These are phyloP conservation scores for Ariopsis seemanni DNA, from an alignment of 2,113 vertebrate species.

Conservation along the genomic window DNA sequence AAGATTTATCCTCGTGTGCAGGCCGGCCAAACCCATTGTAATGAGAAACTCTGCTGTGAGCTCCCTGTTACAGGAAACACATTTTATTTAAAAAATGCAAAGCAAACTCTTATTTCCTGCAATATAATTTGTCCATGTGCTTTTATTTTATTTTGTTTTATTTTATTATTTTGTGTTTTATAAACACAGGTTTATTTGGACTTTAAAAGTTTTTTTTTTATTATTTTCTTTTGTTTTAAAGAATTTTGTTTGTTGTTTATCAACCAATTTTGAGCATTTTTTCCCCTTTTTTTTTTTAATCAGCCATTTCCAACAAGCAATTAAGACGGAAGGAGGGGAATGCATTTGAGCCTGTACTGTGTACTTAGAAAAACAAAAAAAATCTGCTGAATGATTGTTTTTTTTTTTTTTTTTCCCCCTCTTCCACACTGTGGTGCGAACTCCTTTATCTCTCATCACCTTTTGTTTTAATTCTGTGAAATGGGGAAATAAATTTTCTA, in stretches of 20 bases:
- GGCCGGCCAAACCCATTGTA: background rate
- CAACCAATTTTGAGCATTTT: conserved; percentile 3
- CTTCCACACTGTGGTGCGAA: conserved; percentile 39
- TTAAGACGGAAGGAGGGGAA: conserved; percentile 39
- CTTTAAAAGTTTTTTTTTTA: conserved; percentile 52
- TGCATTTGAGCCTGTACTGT: conserved; percentile 51
- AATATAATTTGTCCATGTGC: conserved; percentile 3
- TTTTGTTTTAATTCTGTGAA: conserved; percentile 50
- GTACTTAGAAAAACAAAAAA: conserved; percentile 48
- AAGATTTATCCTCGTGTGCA: background rate
- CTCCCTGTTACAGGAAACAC: conserved; percentile 20
- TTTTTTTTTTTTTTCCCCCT: conserved; percentile 7
- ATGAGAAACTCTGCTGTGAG: background rate
- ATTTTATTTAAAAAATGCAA: conserved; percentile 1
- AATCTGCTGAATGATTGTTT: conserved; percentile 49
- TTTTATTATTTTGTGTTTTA: conserved; percentile 47
- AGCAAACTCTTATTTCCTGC: conserved; percentile 35
- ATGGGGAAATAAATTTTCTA: conserved; percentile 54
- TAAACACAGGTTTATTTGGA: conserved; percentile 49
- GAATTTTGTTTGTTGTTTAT: conserved; percentile 49
- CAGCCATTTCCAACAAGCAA: background rate
- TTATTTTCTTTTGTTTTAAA: conserved; percentile 55
- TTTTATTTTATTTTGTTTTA: conserved; percentile 28
- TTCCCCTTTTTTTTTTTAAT: conserved; percentile 34
- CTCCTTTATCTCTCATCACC: conserved; percentile 43